Percentiles rank a stretch among this genome's conserved stretches.
Conservation (phyloP, 2,113 vertebrate genomes). For the Leucoraja erinaceus region DNA sequence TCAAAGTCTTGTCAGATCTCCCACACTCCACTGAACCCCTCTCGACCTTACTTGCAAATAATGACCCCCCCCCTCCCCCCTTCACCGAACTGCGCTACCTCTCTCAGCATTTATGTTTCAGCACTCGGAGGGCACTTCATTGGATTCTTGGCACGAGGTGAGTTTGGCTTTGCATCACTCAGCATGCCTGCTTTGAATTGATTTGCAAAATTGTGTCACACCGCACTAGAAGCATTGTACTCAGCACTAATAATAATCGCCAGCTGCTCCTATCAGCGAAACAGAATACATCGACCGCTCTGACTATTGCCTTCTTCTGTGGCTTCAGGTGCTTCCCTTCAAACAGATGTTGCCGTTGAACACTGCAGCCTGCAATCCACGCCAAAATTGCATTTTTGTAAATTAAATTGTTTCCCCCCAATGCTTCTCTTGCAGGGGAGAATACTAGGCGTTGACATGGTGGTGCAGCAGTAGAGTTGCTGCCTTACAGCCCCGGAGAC, state of each 20-base stretch:
- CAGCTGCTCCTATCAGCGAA: constrained; percentile 7
- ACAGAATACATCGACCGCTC: not conserved
- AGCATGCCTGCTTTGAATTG: constrained; percentile 7
- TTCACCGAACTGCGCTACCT: not conserved
- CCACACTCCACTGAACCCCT: not conserved
- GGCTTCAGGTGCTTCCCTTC: not conserved
- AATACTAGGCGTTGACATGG: too few species aligned
- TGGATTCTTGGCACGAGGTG: not conserved
- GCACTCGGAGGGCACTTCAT: not conserved
- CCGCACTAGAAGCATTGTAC: not conserved
- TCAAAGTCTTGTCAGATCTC: constrained; percentile 1
- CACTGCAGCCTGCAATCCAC: not conserved
- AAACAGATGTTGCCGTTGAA: not conserved
- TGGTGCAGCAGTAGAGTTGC: too few species aligned
- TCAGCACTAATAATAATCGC: constrained; percentile 26
- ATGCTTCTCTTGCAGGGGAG: not conserved
- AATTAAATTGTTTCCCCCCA: not conserved
- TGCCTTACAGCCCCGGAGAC: too few species aligned
- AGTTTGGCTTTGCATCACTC: constrained; percentile 11
- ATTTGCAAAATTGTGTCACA: constrained; percentile 12
- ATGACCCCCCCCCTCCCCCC: too few species aligned
- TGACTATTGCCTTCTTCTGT: not conserved
- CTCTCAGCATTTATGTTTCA: not conserved
- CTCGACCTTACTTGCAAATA: not conserved
- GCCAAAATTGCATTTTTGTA: not conserved